These are phyloP conservation scores for Otis tarda DNA, from an alignment of 2,113 vertebrate genomes.

Conservation along the genomic window DNA sequence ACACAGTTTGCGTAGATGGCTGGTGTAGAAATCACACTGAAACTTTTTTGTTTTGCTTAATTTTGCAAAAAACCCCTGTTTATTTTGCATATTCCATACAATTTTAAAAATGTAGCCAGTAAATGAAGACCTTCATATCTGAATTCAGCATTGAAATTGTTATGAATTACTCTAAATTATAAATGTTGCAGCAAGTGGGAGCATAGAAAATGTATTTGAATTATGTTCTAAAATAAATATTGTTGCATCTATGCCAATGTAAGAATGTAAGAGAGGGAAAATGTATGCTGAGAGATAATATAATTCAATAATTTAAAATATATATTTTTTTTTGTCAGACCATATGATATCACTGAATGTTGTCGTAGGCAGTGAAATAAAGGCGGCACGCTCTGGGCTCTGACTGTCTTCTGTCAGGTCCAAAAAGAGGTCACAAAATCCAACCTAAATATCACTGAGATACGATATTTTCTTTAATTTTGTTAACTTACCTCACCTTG, in stretches of 20 bases:
- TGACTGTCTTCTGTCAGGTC: background rate
- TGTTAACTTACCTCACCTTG: background rate
- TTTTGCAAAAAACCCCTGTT: background rate
- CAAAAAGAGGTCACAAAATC: background rate
- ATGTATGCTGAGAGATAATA: background rate
- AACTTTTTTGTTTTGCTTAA: background rate
- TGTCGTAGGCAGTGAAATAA: background rate
- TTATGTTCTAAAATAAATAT: background rate
- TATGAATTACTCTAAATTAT: background rate
- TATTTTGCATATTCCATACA: background rate
- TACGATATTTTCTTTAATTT: background rate
- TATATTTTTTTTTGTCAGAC: background rate
- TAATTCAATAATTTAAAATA: background rate
- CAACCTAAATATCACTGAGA: background rate
- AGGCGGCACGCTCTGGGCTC: background rate
- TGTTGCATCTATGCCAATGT: background rate
- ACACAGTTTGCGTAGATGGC: background rate
- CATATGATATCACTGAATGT: background rate
- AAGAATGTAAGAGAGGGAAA: background rate
- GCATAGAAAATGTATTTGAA: background rate
- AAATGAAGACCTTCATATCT: background rate
- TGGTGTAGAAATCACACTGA: background rate
- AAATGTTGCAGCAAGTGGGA: background rate
- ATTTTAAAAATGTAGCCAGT: background rate
- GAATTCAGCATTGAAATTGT: background rate